These are phyloP conservation scores for Cephus sareptanus DNA, from an alignment of 2,888 invertebrate genomes.

Conservation along the genomic window DNA sequence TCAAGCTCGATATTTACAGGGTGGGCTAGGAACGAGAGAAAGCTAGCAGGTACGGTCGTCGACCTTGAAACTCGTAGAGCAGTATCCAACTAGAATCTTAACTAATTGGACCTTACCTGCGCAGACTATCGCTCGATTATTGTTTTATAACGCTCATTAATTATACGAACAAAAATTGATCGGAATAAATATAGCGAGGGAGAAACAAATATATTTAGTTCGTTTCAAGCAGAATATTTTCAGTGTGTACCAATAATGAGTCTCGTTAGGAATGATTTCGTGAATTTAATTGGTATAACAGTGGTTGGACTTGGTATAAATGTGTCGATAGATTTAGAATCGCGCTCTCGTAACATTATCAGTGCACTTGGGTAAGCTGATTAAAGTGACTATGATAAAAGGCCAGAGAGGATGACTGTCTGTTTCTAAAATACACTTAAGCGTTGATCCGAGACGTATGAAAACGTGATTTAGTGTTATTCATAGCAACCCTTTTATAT, in stretches of 20 bases:
- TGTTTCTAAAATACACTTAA: not conserved
- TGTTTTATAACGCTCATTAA: not conserved
- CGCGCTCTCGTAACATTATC: not conserved
- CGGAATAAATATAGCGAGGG: not conserved
- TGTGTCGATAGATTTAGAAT: not conserved
- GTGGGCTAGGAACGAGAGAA: not conserved
- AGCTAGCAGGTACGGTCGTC: not conserved
- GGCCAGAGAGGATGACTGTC: not conserved
- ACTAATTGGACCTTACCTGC: not conserved
- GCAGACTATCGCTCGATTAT: not conserved
- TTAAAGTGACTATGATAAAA: not conserved
- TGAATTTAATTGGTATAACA: not conserved
- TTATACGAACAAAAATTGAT: not conserved
- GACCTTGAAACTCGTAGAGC: not conserved
- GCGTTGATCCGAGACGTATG: not conserved
- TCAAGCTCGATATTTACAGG: not conserved
- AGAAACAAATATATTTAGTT: not conserved
- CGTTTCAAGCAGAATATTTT: not conserved
- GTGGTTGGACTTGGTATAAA: not conserved
- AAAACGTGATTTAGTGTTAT: not conserved
- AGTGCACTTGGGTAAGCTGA: not conserved
- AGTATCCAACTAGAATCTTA: not conserved
- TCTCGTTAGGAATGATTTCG: not conserved
- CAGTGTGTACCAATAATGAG: not conserved
- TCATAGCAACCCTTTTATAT: not conserved